These are phyloP conservation scores for Camelus bactrianus DNA, from an alignment of 2,113 vertebrate genomes.

Conservation along the genomic window DNA sequence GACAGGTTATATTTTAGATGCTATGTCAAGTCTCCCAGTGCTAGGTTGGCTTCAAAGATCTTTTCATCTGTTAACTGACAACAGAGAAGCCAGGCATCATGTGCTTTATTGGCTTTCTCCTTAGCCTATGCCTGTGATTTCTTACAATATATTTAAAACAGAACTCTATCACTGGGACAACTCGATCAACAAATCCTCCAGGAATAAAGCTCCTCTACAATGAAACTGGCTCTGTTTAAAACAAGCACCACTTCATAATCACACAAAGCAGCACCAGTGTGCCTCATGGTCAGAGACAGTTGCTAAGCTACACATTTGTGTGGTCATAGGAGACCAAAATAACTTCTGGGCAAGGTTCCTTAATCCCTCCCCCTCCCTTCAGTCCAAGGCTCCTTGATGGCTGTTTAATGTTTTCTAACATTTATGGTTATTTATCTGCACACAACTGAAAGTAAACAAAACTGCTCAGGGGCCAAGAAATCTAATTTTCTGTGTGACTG, in stretches of 20 bases:
- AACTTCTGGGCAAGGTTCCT: constrained; percentile 54
- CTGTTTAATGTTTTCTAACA: constrained; percentile 55
- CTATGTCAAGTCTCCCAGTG: constrained; percentile 30
- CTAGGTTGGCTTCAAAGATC: constrained; percentile 30
- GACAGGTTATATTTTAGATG: constrained; percentile 45
- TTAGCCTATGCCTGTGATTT: neutral
- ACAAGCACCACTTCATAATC: constrained; percentile 59
- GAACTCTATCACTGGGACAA: constrained; percentile 24
- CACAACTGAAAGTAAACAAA: constrained; percentile 24
- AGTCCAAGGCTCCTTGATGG: constrained; percentile 10
- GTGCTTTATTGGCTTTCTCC: neutral
- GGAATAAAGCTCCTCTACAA: constrained; percentile 46
- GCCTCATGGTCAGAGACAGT: constrained; percentile 39
- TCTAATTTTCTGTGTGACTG: neutral
- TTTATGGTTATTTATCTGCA: constrained; percentile 35
- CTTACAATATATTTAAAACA: constrained; percentile 54
- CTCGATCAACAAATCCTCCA: constrained; percentile 56
- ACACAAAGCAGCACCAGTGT: constrained; percentile 44
- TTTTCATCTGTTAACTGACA: constrained; percentile 49
- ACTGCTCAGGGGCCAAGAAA: neutral
- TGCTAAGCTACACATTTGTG: constrained; percentile 70
- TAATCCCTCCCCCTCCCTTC: neutral
- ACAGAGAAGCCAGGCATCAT: neutral
- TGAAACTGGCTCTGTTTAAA: constrained; percentile 49
- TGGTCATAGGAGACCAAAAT: constrained; percentile 63